Base-by-base conservation (phyloP, 2,888 invertebrate genomes). In the Hydraecia micacea region DNA sequence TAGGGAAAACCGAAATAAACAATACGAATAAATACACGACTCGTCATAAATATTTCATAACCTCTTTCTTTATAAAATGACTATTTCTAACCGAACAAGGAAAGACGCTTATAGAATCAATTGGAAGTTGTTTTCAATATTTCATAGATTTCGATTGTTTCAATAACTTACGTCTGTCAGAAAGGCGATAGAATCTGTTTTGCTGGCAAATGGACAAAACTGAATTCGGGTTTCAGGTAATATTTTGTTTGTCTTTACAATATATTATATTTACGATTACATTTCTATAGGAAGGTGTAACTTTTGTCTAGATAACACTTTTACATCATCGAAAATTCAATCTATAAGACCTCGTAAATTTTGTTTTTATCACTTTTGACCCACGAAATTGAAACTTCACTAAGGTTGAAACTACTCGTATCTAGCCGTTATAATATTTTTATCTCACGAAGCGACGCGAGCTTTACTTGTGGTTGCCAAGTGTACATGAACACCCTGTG, bases 161-260 rank as follows among this genome's bases (percentile, higher is more conserved):
- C 93, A 92, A 93, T 93, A 93, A 92, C 90, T 93, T 91, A 92
- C 89, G 92, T 87, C 92, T 93, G 93, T 92, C 94, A 92, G 87
- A 91, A 91, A 77, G 89, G 86, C 90, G 92, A 92, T 91, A 91
- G 87, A 91, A 88, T 86, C 67, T 80, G 21, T 71, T 73, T 39
- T 74, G 49, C 71, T 76, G 70, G 52, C 77, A 76, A 75, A 74
- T 84, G 71, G 70, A 79, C 72, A 28, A 58, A 66, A 39, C 49
- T 52, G 55, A 75, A 79, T 82, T 77, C 32, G 36, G 77, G 63
- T 75, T 76, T 68, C 72, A 42, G 52, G 55, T 52, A 65, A 18
- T 62, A 66, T 83, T 62, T 69, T 75, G 13, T 46, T 60, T 82
- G 25, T 62, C n/a, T 72, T 52, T 52, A 21, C 60, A 28, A 36